Evolutionary conservation across 2,797 vertebrate species (phyloP).

Genomic region (Notamacropus eugenii): DNA sequence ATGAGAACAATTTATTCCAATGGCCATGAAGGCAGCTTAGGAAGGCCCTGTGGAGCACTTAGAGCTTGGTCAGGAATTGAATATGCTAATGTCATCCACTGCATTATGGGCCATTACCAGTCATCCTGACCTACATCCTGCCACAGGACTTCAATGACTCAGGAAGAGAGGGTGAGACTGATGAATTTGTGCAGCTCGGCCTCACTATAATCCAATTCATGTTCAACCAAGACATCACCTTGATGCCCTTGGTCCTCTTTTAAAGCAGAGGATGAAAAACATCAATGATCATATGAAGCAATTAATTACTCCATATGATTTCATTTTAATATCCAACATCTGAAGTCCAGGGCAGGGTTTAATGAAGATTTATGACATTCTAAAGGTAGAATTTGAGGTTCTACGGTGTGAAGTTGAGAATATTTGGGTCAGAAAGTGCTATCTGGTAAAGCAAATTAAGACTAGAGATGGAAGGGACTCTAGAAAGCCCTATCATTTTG

Average conservation of each 20-base stretch:
- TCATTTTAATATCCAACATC: neutral
- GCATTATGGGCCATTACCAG: neutral
- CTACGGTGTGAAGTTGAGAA: neutral
- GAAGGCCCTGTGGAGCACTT: neutral
- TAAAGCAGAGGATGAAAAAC: neutral
- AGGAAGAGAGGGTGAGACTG: neutral
- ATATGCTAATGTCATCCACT: neutral
- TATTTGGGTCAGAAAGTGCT: neutral
- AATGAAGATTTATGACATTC: neutral
- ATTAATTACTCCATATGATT: neutral
- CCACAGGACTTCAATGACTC: neutral
- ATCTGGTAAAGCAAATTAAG: neutral
- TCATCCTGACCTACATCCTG: neutral
- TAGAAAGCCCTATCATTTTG: neutral
- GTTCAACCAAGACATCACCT: neutral
- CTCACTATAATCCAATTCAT: neutral
- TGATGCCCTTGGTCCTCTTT: neutral
- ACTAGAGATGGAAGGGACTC: neutral
- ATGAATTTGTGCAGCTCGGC: neutral
- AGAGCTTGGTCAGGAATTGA: neutral
- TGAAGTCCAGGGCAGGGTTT: neutral
- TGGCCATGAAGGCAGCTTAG: neutral
- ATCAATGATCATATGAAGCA: neutral
- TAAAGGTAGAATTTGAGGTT: neutral
- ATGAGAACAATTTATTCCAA: neutral